Evolutionary conservation across 1,140 invertebrate species (phyloP).

Genomic region (Procambarus virginalis): DNA sequence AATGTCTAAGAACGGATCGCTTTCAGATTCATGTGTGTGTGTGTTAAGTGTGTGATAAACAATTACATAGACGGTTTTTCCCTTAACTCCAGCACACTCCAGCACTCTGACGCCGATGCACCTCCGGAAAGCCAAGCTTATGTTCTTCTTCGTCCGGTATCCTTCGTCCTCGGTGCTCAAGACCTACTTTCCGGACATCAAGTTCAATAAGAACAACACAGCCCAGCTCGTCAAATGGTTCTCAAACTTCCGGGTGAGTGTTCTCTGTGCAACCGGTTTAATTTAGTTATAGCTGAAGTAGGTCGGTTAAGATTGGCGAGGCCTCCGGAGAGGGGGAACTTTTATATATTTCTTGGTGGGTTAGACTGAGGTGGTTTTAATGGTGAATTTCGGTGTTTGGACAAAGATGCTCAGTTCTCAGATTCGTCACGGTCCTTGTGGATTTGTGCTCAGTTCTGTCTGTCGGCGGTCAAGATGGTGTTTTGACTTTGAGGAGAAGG

Average conservation of each 20-base stretch:
- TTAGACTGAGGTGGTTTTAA: no score
- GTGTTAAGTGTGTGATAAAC: neutral
- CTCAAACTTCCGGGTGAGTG: conserved; percentile 98
- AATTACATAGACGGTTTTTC: conserved; percentile 72
- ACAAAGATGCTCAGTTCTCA: no score
- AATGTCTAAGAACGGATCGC: neutral
- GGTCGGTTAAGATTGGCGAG: no score
- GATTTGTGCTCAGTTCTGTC: no score
- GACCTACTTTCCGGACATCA: conserved; percentile 99
- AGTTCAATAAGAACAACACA: conserved; percentile 99
- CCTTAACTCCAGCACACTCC: conserved; percentile 89
- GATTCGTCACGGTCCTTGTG: no score
- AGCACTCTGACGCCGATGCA: conserved; percentile 99
- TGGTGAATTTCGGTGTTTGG: no score
- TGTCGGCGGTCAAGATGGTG: no score
- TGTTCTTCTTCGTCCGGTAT: conserved; percentile 99
- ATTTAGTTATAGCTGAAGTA: no score
- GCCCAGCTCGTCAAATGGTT: conserved; percentile 99
- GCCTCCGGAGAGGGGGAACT: no score
- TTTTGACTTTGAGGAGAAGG: no score
- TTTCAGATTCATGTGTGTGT: neutral
- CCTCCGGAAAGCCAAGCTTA: conserved; percentile 99
- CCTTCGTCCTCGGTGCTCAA: conserved; percentile 98
- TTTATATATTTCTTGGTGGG: no score
- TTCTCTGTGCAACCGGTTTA: neutral